Evolutionary conservation across 2,888 invertebrate genomes (phyloP), one percentile per base, ranked within the genome.

Genomic region (Oscheius onirici): DNA sequence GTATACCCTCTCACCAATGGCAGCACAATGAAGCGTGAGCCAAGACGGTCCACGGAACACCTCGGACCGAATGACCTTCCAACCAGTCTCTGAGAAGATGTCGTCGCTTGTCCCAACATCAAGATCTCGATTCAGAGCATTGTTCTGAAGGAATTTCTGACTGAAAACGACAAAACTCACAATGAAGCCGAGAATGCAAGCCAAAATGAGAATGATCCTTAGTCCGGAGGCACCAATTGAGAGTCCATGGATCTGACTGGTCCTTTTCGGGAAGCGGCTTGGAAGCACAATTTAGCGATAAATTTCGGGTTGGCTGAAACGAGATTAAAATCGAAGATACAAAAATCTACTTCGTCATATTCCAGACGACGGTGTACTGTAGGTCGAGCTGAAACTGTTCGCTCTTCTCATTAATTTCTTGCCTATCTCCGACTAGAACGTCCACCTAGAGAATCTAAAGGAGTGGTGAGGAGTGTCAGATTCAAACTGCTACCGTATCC

Each of bases 241-340:
- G 75, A 90, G 83, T 90, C 90, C 90, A 80, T 90, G 90, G 74
- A 90, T 89, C 88, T 89, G 90, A n/a, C 90, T 78, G 26, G 89
- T 88, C 76, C 89, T 88, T 0, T 90, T 89, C 78, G 90, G 90
- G 83, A 90, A 90, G 51, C 88, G 88, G 57, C 46, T 43, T 20
- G n/a, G 2, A 11, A 28, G 15, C 6, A 63, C n/a, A n/a, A 43
- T 43, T 24, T 44, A 17, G 6, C 55, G 58, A 46, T 22, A n/a
- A 22, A 11, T 22, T 24, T n/a, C 46, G 46, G 28, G 34, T 15
- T 52, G 24, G 13, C 20, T 65, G 17, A 65, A 71, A 13, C 51
- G 2, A 28, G 1, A 34, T 34, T 34, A 24, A n/a, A 3, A 8
- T 40, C 15, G 79, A 41, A 44, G 22, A 43, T 17, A 60, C 11